A percentile compares a stretch with the other conserved stretches of the same genome.
phyloP scores from a whole-genome alignment of 2,797 vertebrate genomes.

The Lacerta agilis region DNA sequence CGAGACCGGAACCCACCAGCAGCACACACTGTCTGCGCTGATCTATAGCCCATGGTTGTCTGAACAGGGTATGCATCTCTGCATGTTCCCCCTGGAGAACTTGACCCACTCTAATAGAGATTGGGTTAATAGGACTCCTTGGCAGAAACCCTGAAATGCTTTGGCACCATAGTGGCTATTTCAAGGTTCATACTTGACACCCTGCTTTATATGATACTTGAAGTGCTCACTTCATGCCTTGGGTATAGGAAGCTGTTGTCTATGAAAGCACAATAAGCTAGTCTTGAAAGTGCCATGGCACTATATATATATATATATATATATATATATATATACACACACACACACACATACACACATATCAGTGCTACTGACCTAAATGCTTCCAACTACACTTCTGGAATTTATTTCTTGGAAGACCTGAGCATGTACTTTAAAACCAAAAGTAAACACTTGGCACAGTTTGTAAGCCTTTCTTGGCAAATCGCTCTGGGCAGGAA shows the following conservation, averaged over 20 bases:
- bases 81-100: background rate
- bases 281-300: background rate
- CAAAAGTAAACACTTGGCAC: conserved; percentile 9
- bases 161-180: background rate
- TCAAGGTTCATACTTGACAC: background rate
- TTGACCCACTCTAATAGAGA: background rate
- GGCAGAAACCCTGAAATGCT: background rate
- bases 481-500: background rate
- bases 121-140: background rate
- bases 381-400: background rate
- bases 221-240: background rate
- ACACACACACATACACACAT: background rate
- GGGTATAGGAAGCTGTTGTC: background rate
- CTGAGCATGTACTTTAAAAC: conserved; percentile 8
- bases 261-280: background rate
- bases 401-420: conserved; percentile 5
- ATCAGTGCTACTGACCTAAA: background rate
- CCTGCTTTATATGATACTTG: background rate
- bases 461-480: background rate
- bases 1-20: background rate
- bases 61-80: background rate
- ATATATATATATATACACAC: fast-evolving
- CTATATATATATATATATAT: background rate
- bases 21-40: background rate
- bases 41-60: background rate